A percentile compares a stretch with the other conserved stretches of the same genome.
These are phyloP conservation scores for Lepidothrix coronata DNA, from an alignment of 2,113 vertebrate species.

Conservation along the genomic window DNA sequence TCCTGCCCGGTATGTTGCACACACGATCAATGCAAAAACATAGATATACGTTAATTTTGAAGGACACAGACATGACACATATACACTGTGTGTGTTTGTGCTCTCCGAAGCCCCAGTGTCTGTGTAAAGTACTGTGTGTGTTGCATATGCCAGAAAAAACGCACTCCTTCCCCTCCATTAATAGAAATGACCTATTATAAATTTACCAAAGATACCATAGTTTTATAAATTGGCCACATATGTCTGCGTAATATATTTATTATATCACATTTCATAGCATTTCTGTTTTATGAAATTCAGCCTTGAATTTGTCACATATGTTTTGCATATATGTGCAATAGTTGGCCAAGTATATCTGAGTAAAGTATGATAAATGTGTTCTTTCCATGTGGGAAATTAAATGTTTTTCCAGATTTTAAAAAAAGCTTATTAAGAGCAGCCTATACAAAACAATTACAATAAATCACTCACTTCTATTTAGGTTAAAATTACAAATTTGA, in stretches of 20 bases:
- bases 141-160: slow-evolving; percentile 5
- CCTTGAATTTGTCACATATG: slow-evolving; percentile 61
- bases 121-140: not conserved
- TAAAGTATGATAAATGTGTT: slow-evolving; percentile 69
- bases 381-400: slow-evolving; percentile 65
- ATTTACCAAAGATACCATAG: slow-evolving; percentile 43
- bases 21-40: not conserved
- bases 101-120: not conserved
- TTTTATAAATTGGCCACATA: slow-evolving; percentile 63
- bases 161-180: not conserved
- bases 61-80: not conserved
- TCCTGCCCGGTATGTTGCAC: not conserved
- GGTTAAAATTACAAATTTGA: slow-evolving; percentile 12
- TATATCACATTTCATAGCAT: slow-evolving; percentile 64
- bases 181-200: slow-evolving; percentile 56
- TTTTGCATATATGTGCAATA: slow-evolving; percentile 63
- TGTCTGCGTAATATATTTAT: slow-evolving; percentile 63
- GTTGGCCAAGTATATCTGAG: slow-evolving; percentile 30
- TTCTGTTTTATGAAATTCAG: slow-evolving; percentile 66
- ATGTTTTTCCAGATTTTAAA: slow-evolving; percentile 45
- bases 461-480: slow-evolving; percentile 34
- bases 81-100: not conserved
- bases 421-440: slow-evolving; percentile 31
- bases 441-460: slow-evolving; percentile 62
- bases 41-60: not conserved